Base-by-base conservation (phyloP, 2,113 vertebrate species). In the Leptocoma aspasia region DNA sequence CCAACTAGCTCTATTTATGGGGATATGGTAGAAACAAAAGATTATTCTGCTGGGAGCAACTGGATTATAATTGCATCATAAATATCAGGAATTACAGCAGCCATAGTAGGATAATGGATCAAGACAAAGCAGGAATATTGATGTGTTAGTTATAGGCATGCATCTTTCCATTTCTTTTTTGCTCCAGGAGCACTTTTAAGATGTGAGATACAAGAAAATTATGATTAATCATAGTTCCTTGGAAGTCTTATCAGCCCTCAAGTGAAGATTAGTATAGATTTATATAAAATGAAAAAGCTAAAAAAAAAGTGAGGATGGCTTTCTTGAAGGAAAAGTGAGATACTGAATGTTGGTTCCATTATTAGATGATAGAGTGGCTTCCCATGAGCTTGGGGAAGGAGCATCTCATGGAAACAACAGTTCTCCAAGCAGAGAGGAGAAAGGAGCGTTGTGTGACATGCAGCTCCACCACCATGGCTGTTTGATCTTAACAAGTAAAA, bases 251-350 rank as follows among this genome's bases (percentile, higher is more conserved):
- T 35, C 18, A 64, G 15, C 14, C 56, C 4, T 78, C 2, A 57
- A 30, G 27, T 42, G 27, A 82, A 64, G 13, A 63, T 42, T 31
- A 28, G 11, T 41, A 30, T 6, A 42, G 18, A n/a, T 63, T 72
- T 70, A 18, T 70, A 18, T 10, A 82, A 75, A 88, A 66, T 15
- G 53, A 15, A 90, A 82, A 86, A 22, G 8, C 5, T 35, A 19
- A 78, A 44, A 35, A 8, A 2, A 4, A 16, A 30, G 2, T 44
- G 13, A 54, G 3, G 8, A 24, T 1, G 0, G 5, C 11, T 68
- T 60, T 63, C 45, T 49, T 73, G 50, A 80, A 42, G 35, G 26
- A 70, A 65, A 78, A 53, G 15, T 8, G 17, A 37, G 24, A 39
- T 7, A 5, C 0, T 82, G 11, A 85, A 64, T 49, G 27, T 45